A percentile compares a stretch with the other conserved stretches of the same genome.
These are phyloP conservation scores for Ceratosolen fusciceps DNA, from an alignment of 1,140 invertebrate genomes.

Conservation along the genomic window DNA sequence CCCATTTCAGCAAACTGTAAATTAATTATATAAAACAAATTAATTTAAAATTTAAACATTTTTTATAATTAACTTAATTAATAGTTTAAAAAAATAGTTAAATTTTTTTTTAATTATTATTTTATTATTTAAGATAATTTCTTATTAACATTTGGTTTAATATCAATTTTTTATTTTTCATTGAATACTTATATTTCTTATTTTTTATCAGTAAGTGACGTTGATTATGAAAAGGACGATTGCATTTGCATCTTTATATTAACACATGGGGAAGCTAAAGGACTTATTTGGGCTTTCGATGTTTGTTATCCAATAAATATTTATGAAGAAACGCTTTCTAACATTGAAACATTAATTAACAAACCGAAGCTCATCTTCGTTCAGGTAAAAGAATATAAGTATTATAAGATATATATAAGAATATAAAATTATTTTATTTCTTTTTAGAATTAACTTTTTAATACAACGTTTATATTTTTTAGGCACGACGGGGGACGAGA, in stretches of 20 bases:
- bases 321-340: conserved; percentile 22
- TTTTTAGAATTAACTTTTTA: no score
- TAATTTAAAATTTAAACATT: background rate
- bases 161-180: background rate
- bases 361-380: conserved; percentile 79
- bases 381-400: no score
- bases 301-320: background rate
- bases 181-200: background rate
- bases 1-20: background rate
- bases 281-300: conserved; percentile 75
- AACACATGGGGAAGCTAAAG: conserved; percentile 75
- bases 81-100: no score
- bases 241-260: conserved; percentile 76
- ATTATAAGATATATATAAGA: no score
- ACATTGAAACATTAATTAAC: conserved; percentile 71
- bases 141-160: background rate
- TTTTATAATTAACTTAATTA: no score
- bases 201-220: conserved; percentile 54
- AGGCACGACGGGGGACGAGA: conserved; percentile 74
- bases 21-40: background rate
- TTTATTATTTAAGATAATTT: background rate
- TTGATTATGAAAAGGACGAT: conserved; percentile 75
- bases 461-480: no score
- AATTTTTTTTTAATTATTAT: no score
- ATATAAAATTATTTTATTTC: background rate